These are phyloP conservation scores for Scomber scombrus DNA, from an alignment of 2,113 vertebrate species.

Conservation along the genomic window DNA sequence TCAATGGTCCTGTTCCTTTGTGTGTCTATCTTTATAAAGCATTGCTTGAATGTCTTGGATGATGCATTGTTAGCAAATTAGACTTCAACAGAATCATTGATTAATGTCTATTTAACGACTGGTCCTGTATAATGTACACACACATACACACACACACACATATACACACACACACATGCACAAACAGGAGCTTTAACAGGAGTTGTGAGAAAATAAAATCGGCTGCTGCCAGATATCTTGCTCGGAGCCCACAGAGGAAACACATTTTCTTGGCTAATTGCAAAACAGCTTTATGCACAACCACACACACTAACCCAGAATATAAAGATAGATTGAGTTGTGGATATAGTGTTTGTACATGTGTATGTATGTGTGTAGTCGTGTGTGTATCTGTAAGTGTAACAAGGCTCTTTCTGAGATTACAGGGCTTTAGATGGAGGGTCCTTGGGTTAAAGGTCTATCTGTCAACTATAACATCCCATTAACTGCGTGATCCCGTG, in stretches of 20 bases:
- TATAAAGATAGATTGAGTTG: constrained; percentile 29
- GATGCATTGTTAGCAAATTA: constrained; percentile 48
- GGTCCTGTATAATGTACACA: constrained; percentile 2
- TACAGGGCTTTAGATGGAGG: neutral
- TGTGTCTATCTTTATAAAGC: neutral
- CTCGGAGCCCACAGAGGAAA: constrained; percentile 8
- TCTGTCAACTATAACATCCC: constrained; percentile 1
- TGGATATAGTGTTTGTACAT: neutral
- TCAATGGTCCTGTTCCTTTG: constrained; percentile 26
- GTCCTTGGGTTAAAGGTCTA: constrained; percentile 15
- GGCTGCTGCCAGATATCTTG: neutral
- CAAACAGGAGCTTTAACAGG: constrained; percentile 1
- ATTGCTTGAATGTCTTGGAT: constrained; percentile 31
- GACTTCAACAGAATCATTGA: constrained; percentile 26
- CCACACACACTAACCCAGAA: neutral
- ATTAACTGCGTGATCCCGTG: constrained; percentile 5
- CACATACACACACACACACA: neutral
- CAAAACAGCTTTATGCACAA: neutral
- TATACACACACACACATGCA: constrained; percentile 21
- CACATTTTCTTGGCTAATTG: constrained; percentile 30
- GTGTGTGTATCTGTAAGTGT: neutral
- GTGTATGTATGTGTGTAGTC: neutral
- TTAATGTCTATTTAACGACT: constrained; percentile 27
- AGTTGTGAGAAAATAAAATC: constrained; percentile 12
- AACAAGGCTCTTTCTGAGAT: constrained; percentile 31